Evolutionary conservation across 2,797 vertebrate genomes (phyloP).

Genomic region (Oophaga sylvatica): DNA sequence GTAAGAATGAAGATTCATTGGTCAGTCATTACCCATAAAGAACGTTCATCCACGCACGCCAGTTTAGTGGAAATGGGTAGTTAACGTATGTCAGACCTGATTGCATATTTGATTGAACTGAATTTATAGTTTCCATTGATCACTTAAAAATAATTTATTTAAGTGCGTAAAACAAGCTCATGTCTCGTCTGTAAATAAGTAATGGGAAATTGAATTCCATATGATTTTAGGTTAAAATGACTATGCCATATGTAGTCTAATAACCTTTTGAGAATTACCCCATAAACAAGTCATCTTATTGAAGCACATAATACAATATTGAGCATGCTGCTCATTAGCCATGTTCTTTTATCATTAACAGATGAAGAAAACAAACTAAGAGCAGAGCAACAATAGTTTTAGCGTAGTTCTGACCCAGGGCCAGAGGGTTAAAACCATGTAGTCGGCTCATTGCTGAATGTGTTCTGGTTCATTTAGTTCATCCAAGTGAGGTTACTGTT

Average conservation of each 20-base stretch:
- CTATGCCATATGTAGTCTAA: conserved; percentile 64
- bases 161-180: conserved; percentile 59
- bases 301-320: conserved; percentile 13
- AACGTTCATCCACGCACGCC: neutral
- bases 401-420: neutral
- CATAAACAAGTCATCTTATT: conserved; percentile 30
- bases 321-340: conserved; percentile 8
- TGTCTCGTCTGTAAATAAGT: conserved; percentile 36
- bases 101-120: conserved; percentile 64
- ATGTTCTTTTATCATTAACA: conserved; percentile 9
- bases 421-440: neutral
- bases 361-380: neutral
- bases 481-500: neutral
- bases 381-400: neutral
- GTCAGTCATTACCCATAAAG: conserved; percentile 24
- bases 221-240: conserved; percentile 64
- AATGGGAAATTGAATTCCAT: conserved; percentile 60
- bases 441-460: neutral
- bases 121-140: conserved; percentile 61
- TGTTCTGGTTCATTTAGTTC: conserved; percentile 12
- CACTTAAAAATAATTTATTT: conserved; percentile 58
- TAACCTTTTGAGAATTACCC: conserved; percentile 51
- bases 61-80: conserved; percentile 30
- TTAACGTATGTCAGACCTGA: conserved; percentile 42
- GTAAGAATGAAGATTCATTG: conserved; percentile 18